Conservation (phyloP, 2,113 vertebrate genomes). For the Phrynocephalus versicolor region DNA sequence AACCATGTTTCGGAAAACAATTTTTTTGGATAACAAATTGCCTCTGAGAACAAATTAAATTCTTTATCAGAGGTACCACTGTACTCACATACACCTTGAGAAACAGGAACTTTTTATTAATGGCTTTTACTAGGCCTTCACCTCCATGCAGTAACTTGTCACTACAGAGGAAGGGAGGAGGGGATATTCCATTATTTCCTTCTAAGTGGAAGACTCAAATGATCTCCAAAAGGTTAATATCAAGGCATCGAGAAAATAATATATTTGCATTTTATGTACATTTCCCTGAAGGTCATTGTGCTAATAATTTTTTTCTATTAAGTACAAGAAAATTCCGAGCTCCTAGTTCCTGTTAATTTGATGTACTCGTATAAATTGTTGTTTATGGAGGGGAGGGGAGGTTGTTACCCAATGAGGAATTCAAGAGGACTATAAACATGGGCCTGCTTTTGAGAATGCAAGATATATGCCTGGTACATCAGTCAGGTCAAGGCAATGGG, state of each 20-base stretch:
- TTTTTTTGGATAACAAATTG: no score
- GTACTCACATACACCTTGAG: neutral
- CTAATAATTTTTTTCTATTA: neutral
- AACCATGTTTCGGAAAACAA: no score
- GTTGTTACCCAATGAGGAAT: neutral
- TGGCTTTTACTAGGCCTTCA: neutral
- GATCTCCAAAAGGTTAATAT: neutral
- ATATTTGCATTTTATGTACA: neutral
- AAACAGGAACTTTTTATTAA: neutral
- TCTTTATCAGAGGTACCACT: no score
- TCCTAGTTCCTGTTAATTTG: neutral
- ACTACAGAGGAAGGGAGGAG: neutral
- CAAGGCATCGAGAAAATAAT: neutral
- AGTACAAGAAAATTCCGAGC: neutral
- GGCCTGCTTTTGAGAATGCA: neutral
- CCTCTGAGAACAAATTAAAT: no score
- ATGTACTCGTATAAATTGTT: neutral
- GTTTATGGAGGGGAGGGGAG: neutral
- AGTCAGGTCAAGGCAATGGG: neutral
- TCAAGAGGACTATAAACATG: neutral
- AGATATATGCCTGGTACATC: neutral
- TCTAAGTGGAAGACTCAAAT: neutral
- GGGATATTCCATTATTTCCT: neutral
- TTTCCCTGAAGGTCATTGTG: constrained; percentile 6
- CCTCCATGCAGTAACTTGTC: neutral